Evolutionary conservation across 92 coral and sea anemone species (phyloP).

Genomic region (Anthopleura xanthogrammica): DNA sequence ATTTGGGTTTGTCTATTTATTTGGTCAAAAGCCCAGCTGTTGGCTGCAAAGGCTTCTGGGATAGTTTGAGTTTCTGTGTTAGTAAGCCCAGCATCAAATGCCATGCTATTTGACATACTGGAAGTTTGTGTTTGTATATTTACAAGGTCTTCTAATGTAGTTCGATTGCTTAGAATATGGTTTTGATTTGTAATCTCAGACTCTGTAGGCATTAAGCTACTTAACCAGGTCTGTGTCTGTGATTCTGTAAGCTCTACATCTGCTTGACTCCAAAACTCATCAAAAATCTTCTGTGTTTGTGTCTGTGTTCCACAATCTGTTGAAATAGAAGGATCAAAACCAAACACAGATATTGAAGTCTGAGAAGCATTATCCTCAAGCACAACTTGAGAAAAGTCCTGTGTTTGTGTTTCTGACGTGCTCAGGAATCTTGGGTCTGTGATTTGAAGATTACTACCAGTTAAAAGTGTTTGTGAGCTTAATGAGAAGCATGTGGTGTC

Average conservation of each 20-base stretch:
- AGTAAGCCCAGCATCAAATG: conserved; percentile 64
- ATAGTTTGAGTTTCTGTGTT: conserved; percentile 91
- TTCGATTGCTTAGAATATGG: conserved; percentile 29
- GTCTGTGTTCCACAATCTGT: conserved; percentile 87
- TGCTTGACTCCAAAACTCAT: conserved; percentile 52
- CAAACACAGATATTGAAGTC: conserved; percentile 80
- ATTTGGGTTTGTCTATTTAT: conserved; percentile 67
- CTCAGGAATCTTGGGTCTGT: conserved; percentile 58
- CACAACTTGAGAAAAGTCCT: conserved; percentile 46
- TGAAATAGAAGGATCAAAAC: conserved; percentile 57
- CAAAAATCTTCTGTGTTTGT: conserved; percentile 63
- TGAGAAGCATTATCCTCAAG: conserved; percentile 96
- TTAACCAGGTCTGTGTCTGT: conserved; percentile 86
- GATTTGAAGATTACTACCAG: conserved; percentile 42
- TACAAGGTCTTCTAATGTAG: conserved; percentile 70
- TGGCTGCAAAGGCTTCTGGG: conserved; percentile 53
- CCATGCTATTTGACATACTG: conserved; percentile 53
- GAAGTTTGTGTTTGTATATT: conserved; percentile 81
- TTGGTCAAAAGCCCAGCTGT: conserved; percentile 33
- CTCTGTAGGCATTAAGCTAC: conserved; percentile 36
- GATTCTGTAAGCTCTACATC: conserved; percentile 79
- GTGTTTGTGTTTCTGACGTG: conserved; percentile 71
- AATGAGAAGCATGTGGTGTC: conserved; percentile 41
- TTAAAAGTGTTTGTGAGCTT: conserved; percentile 65
- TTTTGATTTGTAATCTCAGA: conserved; percentile 35